phyloP scores from a whole-genome alignment of 2,888 invertebrate genomes.

The Eledona agricola region DNA sequence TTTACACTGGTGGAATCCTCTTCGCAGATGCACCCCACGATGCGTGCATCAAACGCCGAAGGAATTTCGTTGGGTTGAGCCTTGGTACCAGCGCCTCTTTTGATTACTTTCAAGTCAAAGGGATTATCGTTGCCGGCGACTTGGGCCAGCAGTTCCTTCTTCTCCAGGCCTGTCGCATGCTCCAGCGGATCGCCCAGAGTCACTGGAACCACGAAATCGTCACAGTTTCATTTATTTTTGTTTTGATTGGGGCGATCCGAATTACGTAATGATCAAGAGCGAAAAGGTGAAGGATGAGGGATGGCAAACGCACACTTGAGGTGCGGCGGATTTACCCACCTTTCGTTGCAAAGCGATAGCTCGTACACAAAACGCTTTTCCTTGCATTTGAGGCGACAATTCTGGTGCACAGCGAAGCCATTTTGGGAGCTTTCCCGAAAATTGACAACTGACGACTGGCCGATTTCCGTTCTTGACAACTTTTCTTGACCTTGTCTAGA shows the following conservation, averaged over 20 bases:
- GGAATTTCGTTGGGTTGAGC: constrained; percentile 89
- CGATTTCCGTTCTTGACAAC: constrained; percentile 14
- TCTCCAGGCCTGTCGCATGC: constrained; percentile 92
- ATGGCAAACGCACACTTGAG: not conserved
- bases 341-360: constrained; percentile 71
- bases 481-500: constrained; percentile 10
- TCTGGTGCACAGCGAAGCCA: constrained; percentile 82
- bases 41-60: constrained; percentile 87
- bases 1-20: constrained; percentile 89
- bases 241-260: not conserved
- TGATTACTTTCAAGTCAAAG: constrained; percentile 83
- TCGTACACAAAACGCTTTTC: constrained; percentile 70
- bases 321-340: constrained; percentile 65
- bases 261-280: constrained; percentile 55
- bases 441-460: constrained; percentile 30
- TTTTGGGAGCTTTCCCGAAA: constrained; percentile 60
- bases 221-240: constrained; percentile 20
- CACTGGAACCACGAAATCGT: constrained; percentile 7
- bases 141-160: constrained; percentile 86
- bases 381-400: constrained; percentile 72
- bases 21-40: constrained; percentile 96
- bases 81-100: constrained; percentile 82
- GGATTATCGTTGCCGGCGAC: constrained; percentile 90
- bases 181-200: constrained; percentile 88
- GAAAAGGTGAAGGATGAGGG: not conserved